A percentile compares a stretch with the other conserved stretches of the same genome.
Evolutionary conservation across 2,797 vertebrate genomes (phyloP).

Genomic region (Chiropotes sagulatus): DNA sequence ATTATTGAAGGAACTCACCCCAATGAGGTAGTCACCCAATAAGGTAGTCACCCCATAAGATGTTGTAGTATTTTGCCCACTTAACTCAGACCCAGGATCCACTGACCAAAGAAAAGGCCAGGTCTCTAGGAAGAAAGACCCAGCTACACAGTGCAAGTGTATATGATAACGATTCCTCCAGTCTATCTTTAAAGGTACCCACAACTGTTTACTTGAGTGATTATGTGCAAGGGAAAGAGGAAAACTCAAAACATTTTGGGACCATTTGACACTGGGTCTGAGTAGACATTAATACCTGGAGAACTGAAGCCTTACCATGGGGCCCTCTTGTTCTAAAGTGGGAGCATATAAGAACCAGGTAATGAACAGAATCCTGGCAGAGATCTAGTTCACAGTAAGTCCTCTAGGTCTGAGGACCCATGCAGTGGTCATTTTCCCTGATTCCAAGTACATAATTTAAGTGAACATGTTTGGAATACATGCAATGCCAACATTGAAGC

Average conservation of each 20-base stretch:
- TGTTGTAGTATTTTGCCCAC: background rate
- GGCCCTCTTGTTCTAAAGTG: background rate
- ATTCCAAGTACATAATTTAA: background rate
- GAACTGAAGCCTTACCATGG: background rate
- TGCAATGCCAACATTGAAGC: background rate
- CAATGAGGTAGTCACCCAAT: background rate
- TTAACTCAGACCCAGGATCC: background rate
- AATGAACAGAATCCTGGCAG: background rate
- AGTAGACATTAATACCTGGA: background rate
- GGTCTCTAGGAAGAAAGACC: background rate
- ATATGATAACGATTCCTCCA: background rate
- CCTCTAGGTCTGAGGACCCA: background rate
- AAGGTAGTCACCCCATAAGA: background rate
- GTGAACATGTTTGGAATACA: background rate
- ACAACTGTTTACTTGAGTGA: background rate
- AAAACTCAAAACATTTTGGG: background rate
- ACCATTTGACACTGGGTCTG: background rate
- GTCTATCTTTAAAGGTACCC: background rate
- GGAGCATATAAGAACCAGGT: background rate
- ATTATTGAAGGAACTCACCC: background rate
- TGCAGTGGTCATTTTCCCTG: background rate
- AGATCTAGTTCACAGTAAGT: background rate
- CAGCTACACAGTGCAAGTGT: background rate
- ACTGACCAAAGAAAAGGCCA: background rate
- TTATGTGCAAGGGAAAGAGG: background rate